phyloP scores from a whole-genome alignment of 2,797 vertebrate genomes.

The Acomys russatus region DNA sequence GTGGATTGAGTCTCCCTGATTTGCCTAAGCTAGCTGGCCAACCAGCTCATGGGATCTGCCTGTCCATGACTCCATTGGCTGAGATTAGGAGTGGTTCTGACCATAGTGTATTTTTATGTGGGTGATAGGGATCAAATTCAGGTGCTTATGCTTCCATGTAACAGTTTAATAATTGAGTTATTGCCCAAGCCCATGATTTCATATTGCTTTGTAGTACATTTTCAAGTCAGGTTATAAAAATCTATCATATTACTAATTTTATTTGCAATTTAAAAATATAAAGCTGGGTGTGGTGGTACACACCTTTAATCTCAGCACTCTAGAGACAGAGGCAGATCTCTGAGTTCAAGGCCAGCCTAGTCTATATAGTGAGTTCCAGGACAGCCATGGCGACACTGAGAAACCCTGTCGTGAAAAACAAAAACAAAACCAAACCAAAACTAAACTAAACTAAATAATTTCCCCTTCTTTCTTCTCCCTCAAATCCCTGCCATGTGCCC shows the following conservation, averaged over 20 bases:
- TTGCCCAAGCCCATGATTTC: not conserved
- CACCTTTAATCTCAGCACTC: not conserved
- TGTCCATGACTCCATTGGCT: not conserved
- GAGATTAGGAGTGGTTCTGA: not conserved
- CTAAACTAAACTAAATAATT: not conserved
- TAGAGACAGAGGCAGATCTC: not conserved
- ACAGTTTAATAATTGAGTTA: not conserved
- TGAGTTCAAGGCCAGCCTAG: not conserved
- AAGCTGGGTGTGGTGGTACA: not conserved
- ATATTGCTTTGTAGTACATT: not conserved
- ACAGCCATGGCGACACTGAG: not conserved
- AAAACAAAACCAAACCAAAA: not conserved
- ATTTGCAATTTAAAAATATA: not conserved
- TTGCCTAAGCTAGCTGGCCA: not conserved
- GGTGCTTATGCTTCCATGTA: not conserved
- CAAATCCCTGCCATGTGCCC: not conserved
- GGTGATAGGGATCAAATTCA: not conserved
- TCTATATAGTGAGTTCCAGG: not conserved
- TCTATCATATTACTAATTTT: not conserved
- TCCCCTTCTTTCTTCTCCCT: not conserved
- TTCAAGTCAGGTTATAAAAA: not conserved
- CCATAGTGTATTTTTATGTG: not conserved
- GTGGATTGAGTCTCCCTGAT: not conserved
- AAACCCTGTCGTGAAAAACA: not conserved
- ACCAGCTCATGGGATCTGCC: not conserved